Evolutionary conservation across 2,797 vertebrate species (phyloP).

Genomic region (Siniperca scherzeri): DNA sequence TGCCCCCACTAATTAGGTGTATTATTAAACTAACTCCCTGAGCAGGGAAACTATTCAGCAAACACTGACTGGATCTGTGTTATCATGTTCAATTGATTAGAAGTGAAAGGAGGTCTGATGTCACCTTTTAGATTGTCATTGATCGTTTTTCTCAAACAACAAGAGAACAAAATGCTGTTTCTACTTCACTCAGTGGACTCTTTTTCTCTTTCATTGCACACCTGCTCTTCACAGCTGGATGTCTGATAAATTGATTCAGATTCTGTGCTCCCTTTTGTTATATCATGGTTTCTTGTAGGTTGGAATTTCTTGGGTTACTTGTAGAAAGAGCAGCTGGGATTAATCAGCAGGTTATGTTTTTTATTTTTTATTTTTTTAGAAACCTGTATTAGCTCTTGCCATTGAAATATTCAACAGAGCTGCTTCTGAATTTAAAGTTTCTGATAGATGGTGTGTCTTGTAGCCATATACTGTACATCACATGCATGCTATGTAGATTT

Average conservation of each 20-base stretch:
- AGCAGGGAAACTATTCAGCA: slow-evolving; percentile 49
- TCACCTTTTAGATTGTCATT: slow-evolving; percentile 65
- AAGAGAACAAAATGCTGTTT: slow-evolving; percentile 53
- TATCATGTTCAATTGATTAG: slow-evolving; percentile 68
- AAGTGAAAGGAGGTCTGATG: slow-evolving; percentile 64
- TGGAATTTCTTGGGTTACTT: slow-evolving; percentile 14
- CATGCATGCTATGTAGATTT: slow-evolving; percentile 28
- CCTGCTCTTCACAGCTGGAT: slow-evolving; percentile 46
- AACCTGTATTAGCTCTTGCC: not conserved
- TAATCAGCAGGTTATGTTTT: slow-evolving; percentile 26
- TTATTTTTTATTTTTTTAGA: not conserved
- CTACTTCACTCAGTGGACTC: slow-evolving; percentile 38
- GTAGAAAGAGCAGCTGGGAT: slow-evolving; percentile 7
- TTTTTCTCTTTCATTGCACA: slow-evolving; percentile 40
- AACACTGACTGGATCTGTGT: slow-evolving; percentile 45
- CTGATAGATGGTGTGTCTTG: not conserved
- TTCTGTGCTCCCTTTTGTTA: slow-evolving; percentile 30
- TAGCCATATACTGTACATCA: not conserved
- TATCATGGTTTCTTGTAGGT: not conserved
- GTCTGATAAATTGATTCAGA: slow-evolving; percentile 46
- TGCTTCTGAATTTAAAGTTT: slow-evolving; percentile 1
- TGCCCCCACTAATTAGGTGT: slow-evolving; percentile 62
- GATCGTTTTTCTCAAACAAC: slow-evolving; percentile 63
- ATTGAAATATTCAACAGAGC: slow-evolving; percentile 27
- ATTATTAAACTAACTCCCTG: slow-evolving; percentile 61